Conservation (phyloP, 2,797 vertebrate genomes). For the Phoeniculus purpureus region DNA sequence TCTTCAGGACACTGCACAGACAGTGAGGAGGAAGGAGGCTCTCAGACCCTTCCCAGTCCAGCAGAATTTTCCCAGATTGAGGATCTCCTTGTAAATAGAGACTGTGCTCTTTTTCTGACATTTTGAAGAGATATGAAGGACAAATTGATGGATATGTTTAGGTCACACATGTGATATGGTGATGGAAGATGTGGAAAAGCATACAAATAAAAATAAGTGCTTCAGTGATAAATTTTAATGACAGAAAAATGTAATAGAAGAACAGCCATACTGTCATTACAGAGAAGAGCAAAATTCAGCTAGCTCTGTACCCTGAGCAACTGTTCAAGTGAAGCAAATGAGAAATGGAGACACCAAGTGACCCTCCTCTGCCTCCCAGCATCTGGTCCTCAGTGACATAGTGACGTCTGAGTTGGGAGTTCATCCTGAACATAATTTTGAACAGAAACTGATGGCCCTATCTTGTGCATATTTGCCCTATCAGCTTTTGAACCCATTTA, state of each 20-base stretch:
- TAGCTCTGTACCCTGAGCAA: neutral
- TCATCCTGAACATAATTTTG: neutral
- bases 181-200: neutral
- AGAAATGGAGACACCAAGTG: neutral
- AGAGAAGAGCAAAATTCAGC: neutral
- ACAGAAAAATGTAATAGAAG: neutral
- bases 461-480: neutral
- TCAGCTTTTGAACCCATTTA: neutral
- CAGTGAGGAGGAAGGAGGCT: neutral
- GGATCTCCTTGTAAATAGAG: neutral
- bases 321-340: fast-evolving
- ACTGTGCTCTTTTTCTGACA: neutral
- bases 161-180: neutral
- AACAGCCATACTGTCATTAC: neutral
- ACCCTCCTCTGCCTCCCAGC: neutral
- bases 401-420: neutral
- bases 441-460: neutral
- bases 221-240: neutral
- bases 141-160: fast-evolving
- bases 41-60: neutral
- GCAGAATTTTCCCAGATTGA: neutral
- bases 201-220: neutral
- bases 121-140: neutral
- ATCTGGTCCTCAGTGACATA: neutral
- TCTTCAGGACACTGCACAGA: neutral